Base-by-base conservation (phyloP, 1,140 invertebrate species). In the Laupala kohalensis region DNA sequence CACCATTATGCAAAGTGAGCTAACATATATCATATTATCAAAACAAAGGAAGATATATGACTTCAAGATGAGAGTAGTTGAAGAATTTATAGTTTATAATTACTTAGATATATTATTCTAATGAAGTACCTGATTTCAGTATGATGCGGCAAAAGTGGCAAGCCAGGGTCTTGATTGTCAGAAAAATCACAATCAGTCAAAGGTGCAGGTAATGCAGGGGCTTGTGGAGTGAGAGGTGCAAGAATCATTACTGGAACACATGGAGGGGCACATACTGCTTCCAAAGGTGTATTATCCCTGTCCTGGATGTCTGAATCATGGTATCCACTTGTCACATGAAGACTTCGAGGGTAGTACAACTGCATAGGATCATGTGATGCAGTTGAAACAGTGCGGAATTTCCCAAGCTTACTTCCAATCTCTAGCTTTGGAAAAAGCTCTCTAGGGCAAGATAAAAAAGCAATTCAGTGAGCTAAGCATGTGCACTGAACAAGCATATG, bases 391-490 rank as follows among this genome's bases (percentile, higher is more conserved):
- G 86, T 87, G 6, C 86, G 81, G 74, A 89, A 88, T 74, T 88
- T 88, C 1, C 88, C 88, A 6, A 87, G 77, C 70, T 85, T 85
- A 73, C 84, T 86, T 74, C 91, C 89, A 0, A 87, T 78, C 69
- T 87, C 86, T 5, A 84, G 80, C 76, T 87, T 89, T 1, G 91
- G 90, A 80, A 90, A 91, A 3, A 89, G 79, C 76, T 91, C 89
- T 24, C 87, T 84, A 75, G 75, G 69, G 24, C 69, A 71, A 72
- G 68, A 71, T 69, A 73, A 69, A 68, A 15, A 65, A 26, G 67
- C 67, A 68, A 68, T 28, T 26, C 25, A 66, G 64, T 25, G 23
- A 66, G 64, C 25, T 28, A 25, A 29, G 25, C 24, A 6, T 5
- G 13, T 68, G 25, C 25, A 26, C 25, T 5, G 27, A 23, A 26